These are phyloP conservation scores for Trematomus loennbergii DNA, from an alignment of 2,113 vertebrate species.

Conservation along the genomic window DNA sequence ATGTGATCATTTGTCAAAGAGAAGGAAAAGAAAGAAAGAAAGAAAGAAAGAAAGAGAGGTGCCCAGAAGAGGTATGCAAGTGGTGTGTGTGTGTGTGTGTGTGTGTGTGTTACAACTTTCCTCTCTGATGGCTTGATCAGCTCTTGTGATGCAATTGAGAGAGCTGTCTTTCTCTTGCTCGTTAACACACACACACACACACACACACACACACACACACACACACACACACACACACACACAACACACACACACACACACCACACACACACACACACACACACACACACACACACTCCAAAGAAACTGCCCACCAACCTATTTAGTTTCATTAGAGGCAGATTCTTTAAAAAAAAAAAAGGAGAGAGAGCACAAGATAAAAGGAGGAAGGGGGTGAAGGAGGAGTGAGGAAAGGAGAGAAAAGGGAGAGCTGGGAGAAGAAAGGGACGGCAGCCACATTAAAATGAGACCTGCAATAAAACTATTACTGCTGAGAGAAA, in stretches of 20 bases:
- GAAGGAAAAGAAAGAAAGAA: conserved; percentile 21
- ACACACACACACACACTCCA: conserved; percentile 53
- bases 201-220: no score
- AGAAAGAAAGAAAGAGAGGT: no score
- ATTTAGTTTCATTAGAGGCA: conserved; percentile 93
- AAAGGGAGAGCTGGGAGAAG: no score
- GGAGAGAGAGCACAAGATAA: conserved; percentile 31
- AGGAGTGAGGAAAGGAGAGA: conserved; percentile 26
- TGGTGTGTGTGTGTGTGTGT: conserved; percentile 32
- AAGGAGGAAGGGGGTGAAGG: conserved; percentile 47
- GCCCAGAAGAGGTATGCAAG: conserved; percentile 35
- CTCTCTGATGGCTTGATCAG: conserved; percentile 93
- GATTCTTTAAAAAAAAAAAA: conserved; percentile 71
- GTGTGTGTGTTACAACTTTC: conserved; percentile 71
- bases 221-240: no score
- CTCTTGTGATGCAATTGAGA: conserved; percentile 89
- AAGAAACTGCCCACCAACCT: conserved; percentile 87
- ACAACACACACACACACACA: no score
- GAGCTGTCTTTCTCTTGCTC: conserved; percentile 84
- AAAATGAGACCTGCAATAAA: conserved; percentile 72
- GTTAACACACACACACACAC: no score
- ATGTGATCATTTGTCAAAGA: conserved; percentile 36
- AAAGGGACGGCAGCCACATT: conserved; percentile 62
- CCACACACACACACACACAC: conserved; percentile 30
- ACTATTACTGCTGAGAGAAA: conserved; percentile 64